Base-by-base conservation (phyloP, 2,113 vertebrate genomes). In the Campylomormyrus tamandua region DNA sequence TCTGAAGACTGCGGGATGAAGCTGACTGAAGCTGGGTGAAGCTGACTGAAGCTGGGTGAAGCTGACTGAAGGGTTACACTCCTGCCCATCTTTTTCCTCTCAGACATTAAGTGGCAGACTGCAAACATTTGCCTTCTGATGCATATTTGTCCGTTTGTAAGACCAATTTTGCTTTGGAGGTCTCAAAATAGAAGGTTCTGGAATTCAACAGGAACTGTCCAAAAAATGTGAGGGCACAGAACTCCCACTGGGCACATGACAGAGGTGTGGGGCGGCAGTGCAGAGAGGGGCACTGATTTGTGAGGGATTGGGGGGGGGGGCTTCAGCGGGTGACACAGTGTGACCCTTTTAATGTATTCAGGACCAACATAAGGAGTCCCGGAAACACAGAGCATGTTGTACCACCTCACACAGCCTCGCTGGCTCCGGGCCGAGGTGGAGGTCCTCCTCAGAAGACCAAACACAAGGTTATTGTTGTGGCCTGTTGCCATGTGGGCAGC, bases 401-500 rank as follows among this genome's bases (percentile, higher is more conserved):
- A 50, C 31, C 88, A 19, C 42, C 58, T 58, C 42, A 80, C 52
- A 48, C 50, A 3, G n/a, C 39, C 58, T 77, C 31, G 11, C 39
- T 45, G 27, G 15, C 19, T 70, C n/a, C 56, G 70, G 35, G 52
- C 31, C 42, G 77, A 83, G 50, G 89, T 90, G 90, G 84, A 88
- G 66, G 84, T 15, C 11, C 48, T 50, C 39, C 35, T 19, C 10
- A 83, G 50, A 88, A 42, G 89, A 86, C 89, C 27, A 90, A 83
- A 92, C 91, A 92, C 85, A 70, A 74, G 92, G 85, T 89, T 90
- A 92, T 90, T 93, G 92, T 93, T 92, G 74, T 46, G 88, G 35
- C 42, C 74, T 0, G 62, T 21, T 35, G 66, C 27, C 49, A 50
- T 42, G 87, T 89, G 91, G 90, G 83, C 27, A 74, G 87, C 83